phyloP scores from a whole-genome alignment of 1,140 invertebrate genomes.

The Diorhabda elongata region DNA sequence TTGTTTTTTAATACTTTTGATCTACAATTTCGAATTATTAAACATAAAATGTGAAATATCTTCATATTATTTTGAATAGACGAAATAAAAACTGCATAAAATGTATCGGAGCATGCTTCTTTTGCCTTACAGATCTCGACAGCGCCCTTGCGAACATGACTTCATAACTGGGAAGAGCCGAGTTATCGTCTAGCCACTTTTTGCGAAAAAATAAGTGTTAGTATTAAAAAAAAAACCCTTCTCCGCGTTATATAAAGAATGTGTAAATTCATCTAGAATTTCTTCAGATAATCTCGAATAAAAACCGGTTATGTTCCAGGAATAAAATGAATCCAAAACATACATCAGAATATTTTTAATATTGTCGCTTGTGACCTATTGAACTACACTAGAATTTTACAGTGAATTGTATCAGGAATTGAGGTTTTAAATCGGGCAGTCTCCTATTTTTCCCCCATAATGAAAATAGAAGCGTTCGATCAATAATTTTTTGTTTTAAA shows the following conservation, averaged over 20 bases:
- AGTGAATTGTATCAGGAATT: too few relatives aligned
- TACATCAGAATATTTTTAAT: background rate
- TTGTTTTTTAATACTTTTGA: too few relatives aligned
- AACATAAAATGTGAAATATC: background rate
- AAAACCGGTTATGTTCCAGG: background rate
- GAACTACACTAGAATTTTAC: too few relatives aligned
- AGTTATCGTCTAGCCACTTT: slow-evolving; percentile 66
- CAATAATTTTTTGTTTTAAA: too few relatives aligned
- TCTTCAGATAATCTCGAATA: background rate
- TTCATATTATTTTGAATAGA: background rate
- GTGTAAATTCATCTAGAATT: background rate
- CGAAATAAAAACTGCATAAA: background rate
- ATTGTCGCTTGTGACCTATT: too few relatives aligned
- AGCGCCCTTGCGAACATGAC: slow-evolving; percentile 60
- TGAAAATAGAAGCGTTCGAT: too few relatives aligned
- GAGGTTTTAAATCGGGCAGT: too few relatives aligned
- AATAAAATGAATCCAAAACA: background rate
- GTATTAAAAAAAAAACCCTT: slow-evolving; percentile 29
- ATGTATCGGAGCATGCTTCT: slow-evolving; percentile 8
- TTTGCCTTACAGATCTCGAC: slow-evolving; percentile 56
- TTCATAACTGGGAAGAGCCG: slow-evolving; percentile 59
- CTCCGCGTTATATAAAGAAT: background rate
- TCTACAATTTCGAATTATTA: too few relatives aligned
- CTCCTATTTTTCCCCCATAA: too few relatives aligned
- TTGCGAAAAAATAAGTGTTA: slow-evolving; percentile 32